A percentile compares a stretch with the other conserved stretches of the same genome.
phyloP scores from a whole-genome alignment of 1,140 invertebrate species.

The Drosophila quadrilineata region DNA sequence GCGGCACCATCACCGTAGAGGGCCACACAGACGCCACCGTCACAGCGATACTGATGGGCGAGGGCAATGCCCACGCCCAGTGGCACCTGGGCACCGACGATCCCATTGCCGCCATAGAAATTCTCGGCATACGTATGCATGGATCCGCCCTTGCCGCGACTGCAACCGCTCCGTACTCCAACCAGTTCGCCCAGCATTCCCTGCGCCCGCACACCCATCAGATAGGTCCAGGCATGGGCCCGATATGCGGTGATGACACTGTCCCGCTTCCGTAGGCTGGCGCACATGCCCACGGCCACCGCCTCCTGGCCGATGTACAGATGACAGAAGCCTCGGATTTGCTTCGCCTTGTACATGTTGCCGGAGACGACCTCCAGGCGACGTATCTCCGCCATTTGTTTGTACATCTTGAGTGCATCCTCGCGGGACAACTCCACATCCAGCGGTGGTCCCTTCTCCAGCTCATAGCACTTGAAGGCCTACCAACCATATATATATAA shows the following conservation, averaged over 20 bases:
- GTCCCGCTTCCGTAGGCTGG: constrained; percentile 84
- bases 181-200: constrained; percentile 94
- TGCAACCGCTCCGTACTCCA: constrained; percentile 86
- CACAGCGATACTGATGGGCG: constrained; percentile 91
- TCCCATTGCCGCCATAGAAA: constrained; percentile 96
- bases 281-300: constrained; percentile 83
- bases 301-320: constrained; percentile 91
- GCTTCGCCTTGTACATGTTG: constrained; percentile 89
- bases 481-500: neutral
- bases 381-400: constrained; percentile 87
- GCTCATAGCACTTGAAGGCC: constrained; percentile 88
- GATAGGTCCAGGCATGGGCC: constrained; percentile 86
- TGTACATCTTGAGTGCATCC: constrained; percentile 85
- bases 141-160: constrained; percentile 88
- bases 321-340: constrained; percentile 91
- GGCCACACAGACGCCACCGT: constrained; percentile 90
- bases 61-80: constrained; percentile 96
- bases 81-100: constrained; percentile 98
- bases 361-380: constrained; percentile 87
- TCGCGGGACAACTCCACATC: constrained; percentile 84
- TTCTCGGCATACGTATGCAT: constrained; percentile 85
- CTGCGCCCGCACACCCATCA: constrained; percentile 88
- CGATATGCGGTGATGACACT: constrained; percentile 88
- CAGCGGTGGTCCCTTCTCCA: constrained; percentile 89
- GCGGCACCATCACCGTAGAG: constrained; percentile 98